phyloP scores from a whole-genome alignment of 2,113 vertebrate species.

The Anoplopoma fimbria region DNA sequence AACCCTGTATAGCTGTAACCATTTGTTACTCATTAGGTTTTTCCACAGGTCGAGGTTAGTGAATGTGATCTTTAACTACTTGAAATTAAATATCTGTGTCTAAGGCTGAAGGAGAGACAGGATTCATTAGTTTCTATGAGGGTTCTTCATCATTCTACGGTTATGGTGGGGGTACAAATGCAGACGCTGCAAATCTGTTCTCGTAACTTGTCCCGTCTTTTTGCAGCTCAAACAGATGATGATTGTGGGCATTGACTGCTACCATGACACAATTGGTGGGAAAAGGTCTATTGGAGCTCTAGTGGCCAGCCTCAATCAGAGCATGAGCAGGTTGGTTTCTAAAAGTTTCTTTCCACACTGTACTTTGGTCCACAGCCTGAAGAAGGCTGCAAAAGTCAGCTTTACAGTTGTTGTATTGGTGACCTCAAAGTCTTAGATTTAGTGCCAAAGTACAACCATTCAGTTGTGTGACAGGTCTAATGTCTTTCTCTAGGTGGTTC shows the following conservation, averaged over 20 bases:
- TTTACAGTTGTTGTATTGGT: not conserved
- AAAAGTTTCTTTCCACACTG: not conserved
- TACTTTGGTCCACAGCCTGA: not conserved
- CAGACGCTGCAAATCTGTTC: not conserved
- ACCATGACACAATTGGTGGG: constrained; percentile 90
- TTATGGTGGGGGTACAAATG: not conserved
- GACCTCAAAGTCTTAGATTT: not conserved
- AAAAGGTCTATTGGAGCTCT: constrained; percentile 91
- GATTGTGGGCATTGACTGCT: constrained; percentile 96
- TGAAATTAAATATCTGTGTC: not conserved
- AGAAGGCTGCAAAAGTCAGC: not conserved
- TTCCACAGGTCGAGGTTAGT: not conserved
- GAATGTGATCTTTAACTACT: not conserved
- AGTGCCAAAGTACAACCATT: not conserved
- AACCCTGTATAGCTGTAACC: not conserved
- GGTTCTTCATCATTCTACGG: not conserved
- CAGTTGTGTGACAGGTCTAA: not conserved
- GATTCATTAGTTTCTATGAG: not conserved
- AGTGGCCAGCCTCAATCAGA: constrained; percentile 92
- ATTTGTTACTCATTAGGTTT: not conserved
- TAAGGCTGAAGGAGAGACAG: not conserved
- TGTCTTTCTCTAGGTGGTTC: constrained; percentile 88
- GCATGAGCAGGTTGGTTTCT: constrained; percentile 88
- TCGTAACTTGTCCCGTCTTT: not conserved
- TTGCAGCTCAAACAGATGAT: constrained; percentile 92